Evolutionary conservation across 2,113 vertebrate genomes (phyloP), one percentile per base, ranked within the genome.

Genomic region (Ramphastos sulfuratus): DNA sequence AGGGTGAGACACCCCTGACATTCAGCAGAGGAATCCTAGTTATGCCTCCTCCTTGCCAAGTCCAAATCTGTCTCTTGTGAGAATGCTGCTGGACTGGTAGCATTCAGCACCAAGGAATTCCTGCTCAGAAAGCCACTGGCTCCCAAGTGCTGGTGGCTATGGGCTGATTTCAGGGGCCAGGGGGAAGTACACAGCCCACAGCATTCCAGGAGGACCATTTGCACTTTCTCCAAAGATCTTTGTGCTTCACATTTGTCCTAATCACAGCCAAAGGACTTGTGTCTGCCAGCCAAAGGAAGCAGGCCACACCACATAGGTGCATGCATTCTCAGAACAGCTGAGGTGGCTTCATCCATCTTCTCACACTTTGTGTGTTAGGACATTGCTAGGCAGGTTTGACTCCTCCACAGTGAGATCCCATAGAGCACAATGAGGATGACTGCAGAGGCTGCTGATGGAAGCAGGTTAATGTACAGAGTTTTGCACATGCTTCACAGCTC

Each of bases 21-120:
- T 90, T 92, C 67, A 92, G 66, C 46, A 70, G 71, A 82, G 76
- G 82, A 90, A 90, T 90, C 76, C 71, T 35, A 80, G 77, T 60
- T 94, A 92, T 84, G 70, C 63, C 81, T 89, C 37, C 59, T 69
- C 74, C 60, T 65, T 92, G 93, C 94, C 94, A 94, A 94, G 50
- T 85, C 71, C 87, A 72, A 69, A 82, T 89, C 74, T 30, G 81
- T n/a, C 84, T 80, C 77, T 50, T 35, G 55, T 82, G 63, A 85
- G 89, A 82, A 79, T 17, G 69, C 30, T 69, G 61, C 87, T 50
- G 73, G 81, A 6, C 50, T 52, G 78, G 85, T 82, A 85, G 63
- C 70, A 17, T 64, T 48, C 85, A 55, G 63, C 60, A 83, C 54
- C 76, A 18, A 55, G 58, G 77, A 75, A 65, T 87, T 44, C 35